Conservation (phyloP, 1,140 invertebrate genomes). For the Plectus sambesii region DNA sequence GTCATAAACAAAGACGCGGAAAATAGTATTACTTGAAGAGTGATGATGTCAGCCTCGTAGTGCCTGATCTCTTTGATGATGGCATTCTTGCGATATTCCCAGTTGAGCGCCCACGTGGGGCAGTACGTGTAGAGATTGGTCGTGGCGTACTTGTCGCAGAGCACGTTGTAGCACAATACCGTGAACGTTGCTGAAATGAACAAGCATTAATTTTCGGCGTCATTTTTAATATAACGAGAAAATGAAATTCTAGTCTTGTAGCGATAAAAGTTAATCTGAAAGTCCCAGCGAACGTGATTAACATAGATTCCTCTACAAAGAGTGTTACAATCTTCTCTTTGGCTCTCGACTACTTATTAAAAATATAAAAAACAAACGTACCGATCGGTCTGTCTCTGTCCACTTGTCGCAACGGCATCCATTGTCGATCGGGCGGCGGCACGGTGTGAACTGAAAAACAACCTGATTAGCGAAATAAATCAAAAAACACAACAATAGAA, state of each 20-base stretch:
- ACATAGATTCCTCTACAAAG: slow-evolving; percentile 61
- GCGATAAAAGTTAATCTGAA: neutral
- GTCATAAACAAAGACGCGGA: slow-evolving; percentile 14
- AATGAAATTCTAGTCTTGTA: slow-evolving; percentile 1
- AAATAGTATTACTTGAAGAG: slow-evolving; percentile 67
- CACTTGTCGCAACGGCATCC: slow-evolving; percentile 76
- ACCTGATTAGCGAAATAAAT: too few species aligned
- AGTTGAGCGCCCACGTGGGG: slow-evolving; percentile 87
- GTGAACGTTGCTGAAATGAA: slow-evolving; percentile 61
- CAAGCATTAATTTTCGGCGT: slow-evolving; percentile 5
- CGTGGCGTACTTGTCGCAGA: slow-evolving; percentile 97
- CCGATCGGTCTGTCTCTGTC: slow-evolving; percentile 63
- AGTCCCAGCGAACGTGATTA: too few species aligned
- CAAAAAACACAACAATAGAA: slow-evolving; percentile 9
- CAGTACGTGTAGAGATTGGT: slow-evolving; percentile 87
- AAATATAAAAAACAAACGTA: slow-evolving; percentile 49
- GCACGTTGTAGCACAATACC: slow-evolving; percentile 98
- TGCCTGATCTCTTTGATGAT: slow-evolving; percentile 90
- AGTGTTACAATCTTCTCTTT: neutral
- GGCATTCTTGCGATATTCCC: slow-evolving; percentile 96
- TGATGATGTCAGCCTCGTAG: slow-evolving; percentile 94
- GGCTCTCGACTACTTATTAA: neutral
- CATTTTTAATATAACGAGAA: slow-evolving; percentile 13
- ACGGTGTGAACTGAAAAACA: slow-evolving; percentile 71
- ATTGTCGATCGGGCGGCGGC: slow-evolving; percentile 75